Evolutionary conservation across 2,888 invertebrate genomes (phyloP).

Genomic region (Nymphalis polychloros): DNA sequence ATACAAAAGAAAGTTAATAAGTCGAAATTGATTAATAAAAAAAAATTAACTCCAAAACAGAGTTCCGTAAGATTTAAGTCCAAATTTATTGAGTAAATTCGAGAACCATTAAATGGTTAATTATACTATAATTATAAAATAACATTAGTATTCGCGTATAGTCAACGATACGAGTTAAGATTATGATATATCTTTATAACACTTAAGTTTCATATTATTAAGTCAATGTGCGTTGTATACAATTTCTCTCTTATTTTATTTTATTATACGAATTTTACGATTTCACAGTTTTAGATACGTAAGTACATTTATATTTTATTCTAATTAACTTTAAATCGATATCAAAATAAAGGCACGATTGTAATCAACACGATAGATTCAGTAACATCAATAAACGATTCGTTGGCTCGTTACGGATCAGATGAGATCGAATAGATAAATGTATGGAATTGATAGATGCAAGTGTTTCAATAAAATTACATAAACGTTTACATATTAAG

Average conservation of each 20-base stretch:
- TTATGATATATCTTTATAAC: not conserved
- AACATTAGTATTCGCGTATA: not conserved
- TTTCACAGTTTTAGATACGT: not conserved
- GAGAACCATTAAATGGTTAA: constrained; percentile 6
- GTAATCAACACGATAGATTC: no score
- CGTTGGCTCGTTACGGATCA: no score
- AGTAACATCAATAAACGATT: no score
- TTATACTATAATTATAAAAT: constrained; percentile 1
- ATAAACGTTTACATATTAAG: no score
- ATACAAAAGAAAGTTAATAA: constrained; percentile 27
- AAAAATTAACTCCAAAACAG: constrained; percentile 37
- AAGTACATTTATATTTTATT: not conserved
- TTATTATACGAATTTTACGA: not conserved
- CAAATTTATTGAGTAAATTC: constrained; percentile 10
- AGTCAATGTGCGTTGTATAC: constrained; percentile 2
- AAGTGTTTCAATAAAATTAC: no score
- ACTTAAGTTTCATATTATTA: constrained; percentile 1
- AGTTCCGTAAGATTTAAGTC: constrained; percentile 54
- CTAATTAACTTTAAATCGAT: not conserved
- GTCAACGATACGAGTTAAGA: not conserved
- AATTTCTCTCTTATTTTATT: not conserved
- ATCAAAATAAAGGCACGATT: not conserved
- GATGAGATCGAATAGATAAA: no score
- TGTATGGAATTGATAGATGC: no score
- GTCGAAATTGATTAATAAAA: constrained; percentile 42